These are phyloP conservation scores for Sycophaga agraensis DNA, from an alignment of 1,140 invertebrate genomes.

Conservation along the genomic window DNA sequence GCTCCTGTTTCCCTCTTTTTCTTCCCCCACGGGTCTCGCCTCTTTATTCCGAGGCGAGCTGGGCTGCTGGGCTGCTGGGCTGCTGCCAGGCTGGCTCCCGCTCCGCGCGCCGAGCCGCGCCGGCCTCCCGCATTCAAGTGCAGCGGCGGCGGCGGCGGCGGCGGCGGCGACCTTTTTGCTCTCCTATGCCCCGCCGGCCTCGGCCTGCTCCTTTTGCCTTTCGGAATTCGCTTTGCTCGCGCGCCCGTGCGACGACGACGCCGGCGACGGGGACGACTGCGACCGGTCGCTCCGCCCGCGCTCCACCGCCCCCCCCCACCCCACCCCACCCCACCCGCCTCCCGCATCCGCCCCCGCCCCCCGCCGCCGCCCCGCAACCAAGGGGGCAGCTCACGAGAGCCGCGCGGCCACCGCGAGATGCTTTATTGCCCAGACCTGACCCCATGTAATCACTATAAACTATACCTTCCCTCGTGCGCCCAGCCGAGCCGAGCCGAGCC, in stretches of 20 bases:
- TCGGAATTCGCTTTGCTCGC: conserved; percentile 53
- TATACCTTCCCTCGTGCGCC: conserved; percentile 52
- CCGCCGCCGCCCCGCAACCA: too few species aligned
- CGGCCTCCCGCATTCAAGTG: conserved; percentile 29
- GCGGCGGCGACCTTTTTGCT: conserved; percentile 31
- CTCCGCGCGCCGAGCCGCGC: too few species aligned
- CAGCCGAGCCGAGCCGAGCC: too few species aligned
- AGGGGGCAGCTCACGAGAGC: conserved; percentile 10
- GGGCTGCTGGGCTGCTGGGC: neutral
- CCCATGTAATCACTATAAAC: conserved; percentile 60
- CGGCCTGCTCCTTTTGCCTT: conserved; percentile 48
- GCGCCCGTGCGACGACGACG: conserved; percentile 21
- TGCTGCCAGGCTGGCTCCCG: neutral
- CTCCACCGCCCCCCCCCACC: conserved; percentile 53
- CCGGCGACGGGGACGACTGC: too few species aligned
- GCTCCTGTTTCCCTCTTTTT: conserved; percentile 33
- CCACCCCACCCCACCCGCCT: too few species aligned
- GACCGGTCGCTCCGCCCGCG: conserved; percentile 44
- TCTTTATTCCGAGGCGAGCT: conserved; percentile 15
- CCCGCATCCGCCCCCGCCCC: too few species aligned
- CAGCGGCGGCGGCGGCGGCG: too few species aligned
- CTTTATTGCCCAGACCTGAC: conserved; percentile 57
- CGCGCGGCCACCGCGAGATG: conserved; percentile 49
- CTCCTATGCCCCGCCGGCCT: conserved; percentile 28
- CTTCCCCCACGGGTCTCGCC: conserved; percentile 18